These are phyloP conservation scores for Naso thynnoides DNA, from an alignment of 2,797 vertebrate genomes.

Conservation along the genomic window DNA sequence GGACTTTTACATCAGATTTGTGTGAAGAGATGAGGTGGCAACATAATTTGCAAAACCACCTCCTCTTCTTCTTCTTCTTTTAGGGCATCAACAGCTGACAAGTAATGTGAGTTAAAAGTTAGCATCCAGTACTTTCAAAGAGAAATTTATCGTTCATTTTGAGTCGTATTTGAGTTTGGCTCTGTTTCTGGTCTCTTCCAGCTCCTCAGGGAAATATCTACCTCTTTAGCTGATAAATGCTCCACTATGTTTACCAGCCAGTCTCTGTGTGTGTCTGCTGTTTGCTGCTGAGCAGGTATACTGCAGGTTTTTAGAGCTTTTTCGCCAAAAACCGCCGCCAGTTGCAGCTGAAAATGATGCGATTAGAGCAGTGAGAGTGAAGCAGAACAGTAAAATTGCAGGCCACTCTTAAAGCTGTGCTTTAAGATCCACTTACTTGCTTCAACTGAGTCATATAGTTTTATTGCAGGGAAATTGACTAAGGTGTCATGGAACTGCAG, in stretches of 20 bases:
- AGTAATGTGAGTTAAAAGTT: too few species aligned
- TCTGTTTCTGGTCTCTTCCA: background rate
- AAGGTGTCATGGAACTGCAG: background rate
- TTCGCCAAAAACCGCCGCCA: background rate
- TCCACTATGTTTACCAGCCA: background rate
- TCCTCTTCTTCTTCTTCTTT: too few species aligned
- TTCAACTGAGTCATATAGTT: background rate
- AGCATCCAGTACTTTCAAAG: too few species aligned
- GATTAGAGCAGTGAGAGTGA: background rate
- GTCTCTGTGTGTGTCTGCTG: background rate
- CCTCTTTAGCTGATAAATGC: background rate
- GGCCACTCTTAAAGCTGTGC: background rate
- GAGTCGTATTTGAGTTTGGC: background rate
- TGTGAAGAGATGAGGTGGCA: too few species aligned
- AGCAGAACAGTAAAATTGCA: too few species aligned
- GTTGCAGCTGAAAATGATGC: background rate
- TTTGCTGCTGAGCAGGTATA: background rate
- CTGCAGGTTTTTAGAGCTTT: background rate
- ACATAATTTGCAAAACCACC: too few species aligned
- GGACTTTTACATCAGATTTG: too few species aligned
- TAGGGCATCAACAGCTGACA: too few species aligned
- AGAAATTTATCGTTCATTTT: background rate
- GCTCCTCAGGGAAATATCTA: background rate
- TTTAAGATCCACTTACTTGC: background rate
- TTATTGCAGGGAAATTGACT: background rate